phyloP scores from a whole-genome alignment of 2,888 invertebrate species.

The Arctia plantaginis region DNA sequence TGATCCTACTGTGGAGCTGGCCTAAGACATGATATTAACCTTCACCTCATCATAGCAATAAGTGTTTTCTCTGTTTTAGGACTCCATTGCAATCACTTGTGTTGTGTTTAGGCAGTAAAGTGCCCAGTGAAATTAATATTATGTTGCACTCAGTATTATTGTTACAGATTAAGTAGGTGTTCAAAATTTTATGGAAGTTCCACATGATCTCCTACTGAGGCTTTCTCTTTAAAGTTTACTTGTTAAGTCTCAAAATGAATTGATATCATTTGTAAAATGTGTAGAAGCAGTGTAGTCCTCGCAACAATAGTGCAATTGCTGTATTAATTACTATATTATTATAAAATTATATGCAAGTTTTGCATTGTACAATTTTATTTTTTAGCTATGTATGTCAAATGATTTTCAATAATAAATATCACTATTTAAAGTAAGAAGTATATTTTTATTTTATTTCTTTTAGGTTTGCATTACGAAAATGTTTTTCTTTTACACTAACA shows the following conservation, averaged over 20 bases:
- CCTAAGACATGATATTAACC: constrained; percentile 75
- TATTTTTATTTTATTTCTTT: constrained; percentile 77
- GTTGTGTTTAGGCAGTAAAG: constrained; percentile 61
- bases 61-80: constrained; percentile 69
- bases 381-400: constrained; percentile 83
- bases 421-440: constrained; percentile 80
- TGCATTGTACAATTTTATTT: constrained; percentile 86
- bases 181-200: constrained; percentile 74
- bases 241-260: constrained; percentile 73
- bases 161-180: constrained; percentile 72
- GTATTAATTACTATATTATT: constrained; percentile 72
- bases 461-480: constrained; percentile 74
- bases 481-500: constrained; percentile 58
- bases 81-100: constrained; percentile 68
- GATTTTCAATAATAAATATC: constrained; percentile 83
- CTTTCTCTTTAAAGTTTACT: constrained; percentile 66
- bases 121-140: constrained; percentile 81
- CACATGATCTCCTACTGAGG: constrained; percentile 78
- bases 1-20: constrained; percentile 71
- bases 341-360: constrained; percentile 82
- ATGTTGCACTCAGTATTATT: constrained; percentile 83
- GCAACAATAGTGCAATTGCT: constrained; percentile 86
- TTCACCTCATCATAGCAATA: constrained; percentile 68
- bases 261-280: constrained; percentile 71
- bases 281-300: constrained; percentile 84